Conservation (phyloP, 92 coral and sea anemone species). For the Virgularia gustaviana region DNA sequence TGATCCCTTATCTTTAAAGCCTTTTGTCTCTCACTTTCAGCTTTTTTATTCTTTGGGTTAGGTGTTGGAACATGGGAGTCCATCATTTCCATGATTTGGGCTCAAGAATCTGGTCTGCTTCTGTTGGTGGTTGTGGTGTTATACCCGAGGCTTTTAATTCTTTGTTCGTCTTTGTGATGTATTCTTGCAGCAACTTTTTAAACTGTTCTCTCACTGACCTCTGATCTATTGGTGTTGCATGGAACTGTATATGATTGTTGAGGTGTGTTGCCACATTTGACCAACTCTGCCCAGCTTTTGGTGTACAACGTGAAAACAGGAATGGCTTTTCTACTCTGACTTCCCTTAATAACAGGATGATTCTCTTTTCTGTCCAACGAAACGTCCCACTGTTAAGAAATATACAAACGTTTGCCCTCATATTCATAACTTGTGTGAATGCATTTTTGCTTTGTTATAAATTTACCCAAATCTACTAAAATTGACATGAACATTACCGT, state of each 20-base stretch:
- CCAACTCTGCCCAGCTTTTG: conserved; percentile 64
- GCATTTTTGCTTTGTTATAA: no score
- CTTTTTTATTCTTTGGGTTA: conserved; percentile 36
- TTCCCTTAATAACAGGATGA: conserved; percentile 51
- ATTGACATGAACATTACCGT: no score
- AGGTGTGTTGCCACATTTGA: conserved; percentile 50
- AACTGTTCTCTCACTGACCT: conserved; percentile 65
- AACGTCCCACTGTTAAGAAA: conserved; percentile 59
- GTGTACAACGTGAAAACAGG: conserved; percentile 61
- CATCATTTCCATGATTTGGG: conserved; percentile 57
- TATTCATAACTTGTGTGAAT: no score
- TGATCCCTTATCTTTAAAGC: conserved; percentile 58
- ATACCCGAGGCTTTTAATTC: conserved; percentile 60
- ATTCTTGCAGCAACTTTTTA: conserved; percentile 60
- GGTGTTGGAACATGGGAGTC: conserved; percentile 50
- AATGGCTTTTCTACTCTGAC: conserved; percentile 50
- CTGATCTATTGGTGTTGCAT: conserved; percentile 56
- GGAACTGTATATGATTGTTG: conserved; percentile 45
- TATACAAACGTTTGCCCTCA: no score
- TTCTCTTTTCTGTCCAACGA: conserved; percentile 56
- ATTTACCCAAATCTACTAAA: no score
- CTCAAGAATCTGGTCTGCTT: conserved; percentile 50
- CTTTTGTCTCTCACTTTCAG: conserved; percentile 62
- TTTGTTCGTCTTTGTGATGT: conserved; percentile 50
- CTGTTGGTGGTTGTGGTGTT: conserved; percentile 62